Evolutionary conservation across 2,797 vertebrate genomes (phyloP).

Genomic region (Acanthornis magna): DNA sequence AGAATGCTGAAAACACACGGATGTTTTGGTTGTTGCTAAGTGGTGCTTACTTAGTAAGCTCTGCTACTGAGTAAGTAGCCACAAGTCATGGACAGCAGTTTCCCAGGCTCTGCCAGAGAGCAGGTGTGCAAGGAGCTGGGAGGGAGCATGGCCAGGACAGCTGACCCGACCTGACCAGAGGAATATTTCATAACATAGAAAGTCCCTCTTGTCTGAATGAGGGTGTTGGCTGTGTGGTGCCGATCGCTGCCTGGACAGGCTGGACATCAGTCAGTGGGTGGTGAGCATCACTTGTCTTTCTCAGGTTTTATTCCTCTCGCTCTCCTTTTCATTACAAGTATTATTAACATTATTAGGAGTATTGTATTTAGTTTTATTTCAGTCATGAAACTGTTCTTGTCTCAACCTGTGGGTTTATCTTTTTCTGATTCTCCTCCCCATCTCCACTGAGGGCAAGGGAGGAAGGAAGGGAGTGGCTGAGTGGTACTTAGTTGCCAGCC

Average conservation of each 20-base stretch:
- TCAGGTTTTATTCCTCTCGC: not conserved
- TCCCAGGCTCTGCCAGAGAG: not conserved
- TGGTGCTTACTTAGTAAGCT: not conserved
- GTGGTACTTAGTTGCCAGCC: not conserved
- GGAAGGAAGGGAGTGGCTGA: not conserved
- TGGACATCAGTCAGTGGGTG: not conserved
- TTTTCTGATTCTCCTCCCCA: not conserved
- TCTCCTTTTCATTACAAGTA: not conserved
- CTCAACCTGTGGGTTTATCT: not conserved
- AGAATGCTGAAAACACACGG: not conserved
- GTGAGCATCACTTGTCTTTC: not conserved
- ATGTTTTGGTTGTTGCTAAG: not conserved
- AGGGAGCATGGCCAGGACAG: not conserved
- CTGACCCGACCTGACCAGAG: not conserved
- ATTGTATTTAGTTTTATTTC: not conserved
- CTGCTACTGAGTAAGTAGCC: no score
- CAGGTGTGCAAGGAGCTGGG: not conserved
- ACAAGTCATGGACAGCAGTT: not conserved
- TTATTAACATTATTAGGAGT: not conserved
- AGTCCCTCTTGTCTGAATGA: no score
- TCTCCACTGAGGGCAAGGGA: not conserved
- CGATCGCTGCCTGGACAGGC: not conserved
- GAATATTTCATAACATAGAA: not conserved
- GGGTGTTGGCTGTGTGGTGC: not conserved
- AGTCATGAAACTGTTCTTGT: not conserved